These are phyloP conservation scores for Cercocebus atys DNA, from an alignment of 2,113 vertebrate species.

Conservation along the genomic window DNA sequence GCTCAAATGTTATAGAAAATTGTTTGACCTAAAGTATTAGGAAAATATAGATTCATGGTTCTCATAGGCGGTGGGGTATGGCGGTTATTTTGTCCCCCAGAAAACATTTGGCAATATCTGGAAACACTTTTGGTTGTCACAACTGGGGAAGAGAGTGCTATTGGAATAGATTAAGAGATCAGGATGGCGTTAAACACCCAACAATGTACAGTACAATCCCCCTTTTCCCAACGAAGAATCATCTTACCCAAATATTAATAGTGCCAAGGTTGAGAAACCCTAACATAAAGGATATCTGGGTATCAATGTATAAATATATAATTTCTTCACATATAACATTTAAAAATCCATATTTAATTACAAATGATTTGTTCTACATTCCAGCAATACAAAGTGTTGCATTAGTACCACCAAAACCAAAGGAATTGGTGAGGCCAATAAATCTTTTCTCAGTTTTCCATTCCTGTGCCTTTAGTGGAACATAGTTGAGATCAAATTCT, in stretches of 20 bases:
- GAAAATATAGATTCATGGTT: neutral
- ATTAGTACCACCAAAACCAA: conserved; percentile 98
- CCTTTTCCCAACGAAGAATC: neutral
- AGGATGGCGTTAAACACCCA: neutral
- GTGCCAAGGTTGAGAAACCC: neutral
- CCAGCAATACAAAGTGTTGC: conserved; percentile 93
- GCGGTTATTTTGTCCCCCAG: neutral
- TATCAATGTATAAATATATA: neutral
- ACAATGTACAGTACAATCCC: neutral
- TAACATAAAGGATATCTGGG: neutral
- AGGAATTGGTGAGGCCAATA: conserved; percentile 95
- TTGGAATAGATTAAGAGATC: neutral
- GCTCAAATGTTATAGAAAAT: neutral
- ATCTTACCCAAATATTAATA: neutral
- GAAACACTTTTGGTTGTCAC: neutral
- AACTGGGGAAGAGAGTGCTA: neutral
- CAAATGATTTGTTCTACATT: conserved; percentile 71
- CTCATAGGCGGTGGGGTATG: neutral
- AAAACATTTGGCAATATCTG: neutral
- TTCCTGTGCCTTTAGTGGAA: conserved; percentile 89
- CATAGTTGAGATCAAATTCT: conserved; percentile 95
- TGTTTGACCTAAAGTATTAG: neutral
- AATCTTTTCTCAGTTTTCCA: conserved; percentile 87
- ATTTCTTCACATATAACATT: conserved; percentile 4
- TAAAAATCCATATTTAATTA: conserved; percentile 29